phyloP scores from a whole-genome alignment of 1,140 invertebrate genomes.

The Megalopta genalis region DNA sequence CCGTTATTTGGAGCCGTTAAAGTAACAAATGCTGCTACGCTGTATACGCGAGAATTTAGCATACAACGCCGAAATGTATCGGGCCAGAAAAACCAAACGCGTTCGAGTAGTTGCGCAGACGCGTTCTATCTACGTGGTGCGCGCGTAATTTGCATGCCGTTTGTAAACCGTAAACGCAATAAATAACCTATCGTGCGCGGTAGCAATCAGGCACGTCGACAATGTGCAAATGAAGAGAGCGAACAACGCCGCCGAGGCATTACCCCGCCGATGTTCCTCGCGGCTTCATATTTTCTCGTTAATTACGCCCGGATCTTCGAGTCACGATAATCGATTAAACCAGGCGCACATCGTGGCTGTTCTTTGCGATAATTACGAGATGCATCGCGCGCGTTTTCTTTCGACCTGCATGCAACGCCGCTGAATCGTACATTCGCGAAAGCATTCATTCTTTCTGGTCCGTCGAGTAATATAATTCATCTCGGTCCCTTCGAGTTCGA shows the following conservation, averaged over 20 bases:
- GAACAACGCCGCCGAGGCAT: not conserved
- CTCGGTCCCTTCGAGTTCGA: no score
- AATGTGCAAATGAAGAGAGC: conserved; percentile 30
- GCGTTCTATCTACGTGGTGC: not conserved
- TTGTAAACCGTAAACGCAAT: conserved; percentile 16
- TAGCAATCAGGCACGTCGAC: conserved; percentile 9
- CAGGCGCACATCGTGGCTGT: not conserved
- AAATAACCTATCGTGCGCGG: conserved; percentile 34
- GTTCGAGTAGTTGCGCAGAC: not conserved
- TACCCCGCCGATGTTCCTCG: not conserved
- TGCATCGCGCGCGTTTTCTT: not conserved
- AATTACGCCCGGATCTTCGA: not conserved
- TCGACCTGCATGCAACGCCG: no score
- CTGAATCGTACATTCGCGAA: no score
- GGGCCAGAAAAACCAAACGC: not conserved
- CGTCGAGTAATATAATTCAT: no score
- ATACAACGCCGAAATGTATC: not conserved
- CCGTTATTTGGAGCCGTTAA: no score
- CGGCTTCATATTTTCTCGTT: conserved; percentile 33
- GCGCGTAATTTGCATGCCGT: conserved; percentile 13
- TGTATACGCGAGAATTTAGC: not conserved
- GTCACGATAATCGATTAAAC: conserved; percentile 22
- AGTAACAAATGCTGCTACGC: not conserved
- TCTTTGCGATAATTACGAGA: not conserved
- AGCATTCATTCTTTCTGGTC: no score